phyloP scores from a whole-genome alignment of 2,113 vertebrate species.

The Furnarius figulus region DNA sequence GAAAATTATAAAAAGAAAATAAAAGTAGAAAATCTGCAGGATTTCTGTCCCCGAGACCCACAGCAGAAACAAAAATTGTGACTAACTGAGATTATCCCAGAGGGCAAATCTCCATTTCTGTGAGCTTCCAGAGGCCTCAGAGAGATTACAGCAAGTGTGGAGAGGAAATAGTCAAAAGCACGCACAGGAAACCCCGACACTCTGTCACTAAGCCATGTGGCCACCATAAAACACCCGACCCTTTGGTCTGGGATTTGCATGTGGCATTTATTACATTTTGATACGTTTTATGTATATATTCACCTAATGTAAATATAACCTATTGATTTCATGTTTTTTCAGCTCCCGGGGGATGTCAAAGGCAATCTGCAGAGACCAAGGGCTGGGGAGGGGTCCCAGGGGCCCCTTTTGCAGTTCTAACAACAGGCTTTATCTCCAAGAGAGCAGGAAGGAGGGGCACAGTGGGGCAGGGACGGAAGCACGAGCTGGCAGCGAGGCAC shows the following conservation, averaged over 20 bases:
- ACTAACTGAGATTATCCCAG: background rate
- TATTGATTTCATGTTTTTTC: background rate
- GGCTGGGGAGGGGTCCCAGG: background rate
- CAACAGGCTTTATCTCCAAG: conserved; percentile 40
- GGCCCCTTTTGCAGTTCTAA: conserved; percentile 29
- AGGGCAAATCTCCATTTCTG: background rate
- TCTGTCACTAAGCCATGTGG: background rate
- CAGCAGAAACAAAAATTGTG: background rate
- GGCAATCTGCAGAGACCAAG: background rate
- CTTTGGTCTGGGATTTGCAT: background rate
- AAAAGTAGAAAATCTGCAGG: background rate
- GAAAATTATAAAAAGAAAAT: no score
- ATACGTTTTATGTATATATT: background rate
- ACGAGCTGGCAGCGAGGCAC: conserved; percentile 8
- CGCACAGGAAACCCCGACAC: background rate
- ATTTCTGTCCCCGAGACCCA: background rate
- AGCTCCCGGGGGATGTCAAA: background rate
- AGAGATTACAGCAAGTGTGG: background rate
- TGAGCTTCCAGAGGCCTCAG: background rate
- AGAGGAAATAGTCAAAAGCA: conserved; percentile 18
- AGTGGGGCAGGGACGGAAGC: background rate
- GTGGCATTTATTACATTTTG: background rate
- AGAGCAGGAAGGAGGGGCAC: conserved; percentile 7
- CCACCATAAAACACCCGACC: background rate
- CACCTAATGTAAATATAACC: background rate